Base-by-base conservation (phyloP, 2,888 invertebrate species). In the Perizoma flavofasciatum region DNA sequence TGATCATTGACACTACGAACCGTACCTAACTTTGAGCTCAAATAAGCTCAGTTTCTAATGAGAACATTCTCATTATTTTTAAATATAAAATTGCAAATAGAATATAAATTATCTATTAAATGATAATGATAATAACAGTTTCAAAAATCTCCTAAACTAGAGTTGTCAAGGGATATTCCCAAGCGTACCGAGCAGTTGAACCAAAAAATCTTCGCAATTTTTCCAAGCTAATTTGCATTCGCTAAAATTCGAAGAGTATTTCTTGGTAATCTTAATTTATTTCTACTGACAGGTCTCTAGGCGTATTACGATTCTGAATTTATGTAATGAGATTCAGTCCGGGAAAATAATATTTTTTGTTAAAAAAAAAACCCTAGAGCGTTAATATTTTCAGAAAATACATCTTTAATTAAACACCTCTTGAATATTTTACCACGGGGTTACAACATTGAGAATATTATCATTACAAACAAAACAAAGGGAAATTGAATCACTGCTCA, bases 191-290 rank as follows among this genome's bases (percentile, higher is more conserved):
- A 54, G 51, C 58, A 55, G 56, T 61, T 62, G 35, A 58, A 57
- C 56, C 55, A 40, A 64, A 68, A 61, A 64, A 63, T 47, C 55
- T 57, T 66, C 52, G 58, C 46, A 61, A 59, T 59, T 64, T 66
- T 57, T 55, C 47, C 53, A 59, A 57, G 62, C 63, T 57, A 64
- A 66, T 68, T 68, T 64, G 62, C 60, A 62, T 66, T 65, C 48
- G 60, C 51, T 61, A 55, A 57, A 65, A 63, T 59, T 66, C 59
- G 55, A 59, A 63, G 52, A 62, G 63, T 61, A 66, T 66, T 66
- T 41, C 63, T 66, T 62, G 59, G 54, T 61, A 66, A 65, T 66
- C 63, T 61, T 65, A 66, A 66, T 68, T 68, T 66, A 66, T 63
- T 66, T 59, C 60, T 46, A 52, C 55, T 59, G 66, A 60, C 68